phyloP scores from a whole-genome alignment of 1,140 invertebrate species.

The Brachionus koreanus region DNA sequence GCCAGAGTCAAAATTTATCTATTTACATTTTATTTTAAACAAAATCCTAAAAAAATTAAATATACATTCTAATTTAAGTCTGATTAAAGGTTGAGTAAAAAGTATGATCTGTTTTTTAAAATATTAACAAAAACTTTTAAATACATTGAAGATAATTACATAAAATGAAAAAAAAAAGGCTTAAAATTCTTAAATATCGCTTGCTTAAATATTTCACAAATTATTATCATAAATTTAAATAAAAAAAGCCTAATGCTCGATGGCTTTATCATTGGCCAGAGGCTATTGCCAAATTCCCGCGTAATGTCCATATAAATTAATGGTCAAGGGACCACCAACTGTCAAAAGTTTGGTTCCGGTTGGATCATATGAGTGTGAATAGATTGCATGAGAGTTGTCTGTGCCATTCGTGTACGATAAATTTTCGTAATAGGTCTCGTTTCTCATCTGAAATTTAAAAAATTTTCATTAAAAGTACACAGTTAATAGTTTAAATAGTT shows the following conservation, averaged over 20 bases:
- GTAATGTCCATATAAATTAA: conserved; percentile 80
- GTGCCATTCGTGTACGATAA: conserved; percentile 66
- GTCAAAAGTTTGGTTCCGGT: conserved; percentile 84
- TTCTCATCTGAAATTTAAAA: conserved; percentile 50
- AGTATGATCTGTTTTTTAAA: neutral
- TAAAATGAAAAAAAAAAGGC: neutral
- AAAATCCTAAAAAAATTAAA: conserved; percentile 6
- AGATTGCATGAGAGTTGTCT: conserved; percentile 71
- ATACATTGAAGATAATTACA: neutral
- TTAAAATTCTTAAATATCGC: conserved; percentile 4
- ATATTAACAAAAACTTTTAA: conserved; percentile 6
- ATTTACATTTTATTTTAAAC: conserved; percentile 2
- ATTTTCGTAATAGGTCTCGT: conserved; percentile 54
- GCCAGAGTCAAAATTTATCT: neutral
- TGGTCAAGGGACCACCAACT: conserved; percentile 84
- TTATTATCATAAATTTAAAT: neutral
- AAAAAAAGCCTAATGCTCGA: neutral
- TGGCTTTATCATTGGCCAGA: too few relatives aligned
- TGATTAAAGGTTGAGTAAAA: neutral
- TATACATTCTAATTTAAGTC: conserved; percentile 9
- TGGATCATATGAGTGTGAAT: conserved; percentile 89
- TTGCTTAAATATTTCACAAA: conserved; percentile 9
- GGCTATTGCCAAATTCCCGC: conserved; percentile 68
- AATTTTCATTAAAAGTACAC: neutral
- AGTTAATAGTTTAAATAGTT: neutral